Conservation (phyloP, 2,888 invertebrate species). For the Cheilosia vulpina region DNA sequence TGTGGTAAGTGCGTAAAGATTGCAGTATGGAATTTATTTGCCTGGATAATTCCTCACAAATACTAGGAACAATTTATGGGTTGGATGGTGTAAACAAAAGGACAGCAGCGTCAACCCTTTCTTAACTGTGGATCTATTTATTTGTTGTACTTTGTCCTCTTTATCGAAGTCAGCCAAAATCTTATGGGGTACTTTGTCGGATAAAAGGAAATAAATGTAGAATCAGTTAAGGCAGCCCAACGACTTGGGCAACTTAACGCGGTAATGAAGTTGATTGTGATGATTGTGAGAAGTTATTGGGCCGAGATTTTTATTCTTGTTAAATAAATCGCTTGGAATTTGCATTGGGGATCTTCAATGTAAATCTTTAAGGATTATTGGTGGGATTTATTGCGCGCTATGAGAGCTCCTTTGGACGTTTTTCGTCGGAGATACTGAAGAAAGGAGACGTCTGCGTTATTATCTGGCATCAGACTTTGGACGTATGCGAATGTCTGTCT, state of each 20-base stretch:
- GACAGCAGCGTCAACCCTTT: constrained; percentile 35
- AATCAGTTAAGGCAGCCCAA: constrained; percentile 73
- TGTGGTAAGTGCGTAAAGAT: constrained; percentile 37
- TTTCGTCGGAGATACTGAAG: background rate
- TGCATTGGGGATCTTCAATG: constrained; percentile 13
- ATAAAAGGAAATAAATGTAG: constrained; percentile 74
- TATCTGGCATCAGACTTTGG: no score
- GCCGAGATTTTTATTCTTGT: constrained; percentile 18
- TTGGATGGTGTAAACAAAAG: constrained; percentile 41
- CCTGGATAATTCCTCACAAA: constrained; percentile 64
- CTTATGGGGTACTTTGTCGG: constrained; percentile 36
- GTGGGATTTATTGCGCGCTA: background rate
- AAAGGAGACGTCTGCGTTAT: no score
- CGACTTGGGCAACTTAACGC: constrained; percentile 45
- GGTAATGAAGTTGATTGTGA: constrained; percentile 72
- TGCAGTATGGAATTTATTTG: constrained; percentile 48
- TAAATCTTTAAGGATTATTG: background rate
- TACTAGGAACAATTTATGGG: constrained; percentile 46
- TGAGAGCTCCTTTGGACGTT: background rate
- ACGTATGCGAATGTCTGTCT: no score
- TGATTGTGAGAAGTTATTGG: constrained; percentile 55
- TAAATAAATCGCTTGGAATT: constrained; percentile 49
- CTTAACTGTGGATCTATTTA: constrained; percentile 48
- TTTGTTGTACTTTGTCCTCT: constrained; percentile 67
- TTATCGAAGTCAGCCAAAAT: constrained; percentile 47